Conservation (phyloP, 2,888 invertebrate genomes). For the Clepsis dumicolana region DNA sequence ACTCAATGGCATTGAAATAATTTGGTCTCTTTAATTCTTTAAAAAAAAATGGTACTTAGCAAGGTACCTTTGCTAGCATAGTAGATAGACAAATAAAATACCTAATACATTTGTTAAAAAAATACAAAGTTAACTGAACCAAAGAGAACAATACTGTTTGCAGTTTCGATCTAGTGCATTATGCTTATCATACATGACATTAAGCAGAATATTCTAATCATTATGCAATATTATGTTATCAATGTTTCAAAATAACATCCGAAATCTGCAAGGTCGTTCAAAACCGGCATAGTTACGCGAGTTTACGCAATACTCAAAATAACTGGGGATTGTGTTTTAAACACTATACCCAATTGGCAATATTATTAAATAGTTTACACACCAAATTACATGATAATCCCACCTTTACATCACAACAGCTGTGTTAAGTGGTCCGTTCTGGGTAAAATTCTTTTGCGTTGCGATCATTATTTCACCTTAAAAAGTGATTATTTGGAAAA, state of each 20-base stretch:
- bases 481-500: constrained; percentile 43
- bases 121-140: background rate
- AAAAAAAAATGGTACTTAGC: constrained; percentile 39
- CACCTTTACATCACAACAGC: constrained; percentile 80
- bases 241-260: constrained; percentile 26
- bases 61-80: no score
- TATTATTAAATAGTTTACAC: constrained; percentile 48
- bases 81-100: no score
- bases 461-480: constrained; percentile 68
- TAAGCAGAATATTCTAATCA: background rate
- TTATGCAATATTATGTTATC: constrained; percentile 9
- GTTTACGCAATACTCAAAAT: constrained; percentile 33
- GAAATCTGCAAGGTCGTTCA: constrained; percentile 55
- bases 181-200: background rate
- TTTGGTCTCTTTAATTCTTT: no score
- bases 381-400: constrained; percentile 35
- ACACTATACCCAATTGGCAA: constrained; percentile 9
- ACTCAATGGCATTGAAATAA: no score
- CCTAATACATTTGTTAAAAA: no score
- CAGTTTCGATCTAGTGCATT: background rate
- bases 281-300: constrained; percentile 33
- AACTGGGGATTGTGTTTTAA: background rate
- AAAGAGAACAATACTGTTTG: background rate
- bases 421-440: constrained; percentile 57
- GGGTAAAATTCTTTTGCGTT: constrained; percentile 50